phyloP scores from a whole-genome alignment of 2,113 vertebrate species.

The Limnothrissa miodon region DNA sequence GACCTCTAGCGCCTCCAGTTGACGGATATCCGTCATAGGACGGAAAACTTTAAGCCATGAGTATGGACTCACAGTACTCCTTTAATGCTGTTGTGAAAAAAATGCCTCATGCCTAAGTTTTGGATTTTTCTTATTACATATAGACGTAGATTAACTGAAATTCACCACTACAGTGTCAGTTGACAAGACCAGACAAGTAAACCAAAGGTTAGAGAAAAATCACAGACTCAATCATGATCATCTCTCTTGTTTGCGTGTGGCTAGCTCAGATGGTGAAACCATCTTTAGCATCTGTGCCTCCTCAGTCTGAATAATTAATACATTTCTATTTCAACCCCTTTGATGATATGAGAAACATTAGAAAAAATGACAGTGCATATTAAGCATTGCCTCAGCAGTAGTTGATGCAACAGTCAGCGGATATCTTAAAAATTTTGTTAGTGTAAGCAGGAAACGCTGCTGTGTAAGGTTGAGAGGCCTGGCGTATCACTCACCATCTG shows the following conservation, averaged over 20 bases:
- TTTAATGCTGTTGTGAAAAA: background rate
- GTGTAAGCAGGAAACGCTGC: background rate
- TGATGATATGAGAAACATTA: slow-evolving; percentile 1
- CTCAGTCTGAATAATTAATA: slow-evolving; percentile 7
- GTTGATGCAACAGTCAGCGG: slow-evolving; percentile 7
- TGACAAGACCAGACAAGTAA: background rate
- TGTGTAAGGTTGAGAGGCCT: background rate
- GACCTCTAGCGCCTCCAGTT: too few relatives aligned
- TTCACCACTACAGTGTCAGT: background rate
- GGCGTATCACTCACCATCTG: slow-evolving; percentile 79
- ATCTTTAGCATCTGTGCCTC: background rate
- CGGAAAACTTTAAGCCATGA: too few relatives aligned
- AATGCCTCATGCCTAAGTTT: background rate
- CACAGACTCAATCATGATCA: background rate
- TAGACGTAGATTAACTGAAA: background rate
- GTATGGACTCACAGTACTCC: background rate
- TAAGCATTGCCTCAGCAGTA: slow-evolving; percentile 1
- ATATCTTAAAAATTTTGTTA: background rate
- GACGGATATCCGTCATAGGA: too few relatives aligned
- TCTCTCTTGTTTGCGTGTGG: background rate
- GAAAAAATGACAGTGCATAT: slow-evolving; percentile 12
- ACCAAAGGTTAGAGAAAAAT: background rate
- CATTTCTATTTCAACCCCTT: background rate
- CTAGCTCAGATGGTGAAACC: background rate
- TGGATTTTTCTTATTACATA: too few relatives aligned